Evolutionary conservation across 2,888 invertebrate species (phyloP).

Genomic region (Rotaria socialis): DNA sequence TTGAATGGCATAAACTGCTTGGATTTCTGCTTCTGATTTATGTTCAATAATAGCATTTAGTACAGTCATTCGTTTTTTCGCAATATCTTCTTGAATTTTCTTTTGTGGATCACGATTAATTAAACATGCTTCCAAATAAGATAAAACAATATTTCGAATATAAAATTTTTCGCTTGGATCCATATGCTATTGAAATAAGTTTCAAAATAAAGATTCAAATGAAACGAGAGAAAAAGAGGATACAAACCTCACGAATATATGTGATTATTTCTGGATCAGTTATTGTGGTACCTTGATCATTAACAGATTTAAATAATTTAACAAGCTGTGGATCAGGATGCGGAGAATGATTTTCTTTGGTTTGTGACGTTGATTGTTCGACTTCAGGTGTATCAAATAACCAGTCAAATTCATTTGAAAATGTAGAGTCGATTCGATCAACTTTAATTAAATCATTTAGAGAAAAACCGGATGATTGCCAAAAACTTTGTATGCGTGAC

Average conservation of each 20-base stretch:
- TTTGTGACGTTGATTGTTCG: background rate
- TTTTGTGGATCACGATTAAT: background rate
- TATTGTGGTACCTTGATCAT: background rate
- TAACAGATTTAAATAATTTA: conserved; percentile 2
- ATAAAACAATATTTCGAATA: conserved; percentile 15
- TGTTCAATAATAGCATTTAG: background rate
- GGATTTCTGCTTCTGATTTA: conserved; percentile 69
- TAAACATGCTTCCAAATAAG: background rate
- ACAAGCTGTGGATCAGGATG: background rate
- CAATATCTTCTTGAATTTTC: background rate
- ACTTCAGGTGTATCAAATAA: background rate
- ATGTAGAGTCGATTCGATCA: background rate
- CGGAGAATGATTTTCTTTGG: background rate
- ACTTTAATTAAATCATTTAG: background rate
- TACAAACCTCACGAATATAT: background rate
- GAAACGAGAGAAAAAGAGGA: background rate
- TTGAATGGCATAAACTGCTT: conserved; percentile 79
- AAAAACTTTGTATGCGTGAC: background rate
- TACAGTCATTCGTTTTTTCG: background rate
- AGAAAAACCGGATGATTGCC: background rate
- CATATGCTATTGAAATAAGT: background rate
- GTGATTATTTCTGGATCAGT: background rate
- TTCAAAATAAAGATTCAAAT: background rate
- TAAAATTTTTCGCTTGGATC: background rate
- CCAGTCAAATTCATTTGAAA: background rate